Conservation (phyloP, 2,797 vertebrate species). For the Sibirionetta formosa region DNA sequence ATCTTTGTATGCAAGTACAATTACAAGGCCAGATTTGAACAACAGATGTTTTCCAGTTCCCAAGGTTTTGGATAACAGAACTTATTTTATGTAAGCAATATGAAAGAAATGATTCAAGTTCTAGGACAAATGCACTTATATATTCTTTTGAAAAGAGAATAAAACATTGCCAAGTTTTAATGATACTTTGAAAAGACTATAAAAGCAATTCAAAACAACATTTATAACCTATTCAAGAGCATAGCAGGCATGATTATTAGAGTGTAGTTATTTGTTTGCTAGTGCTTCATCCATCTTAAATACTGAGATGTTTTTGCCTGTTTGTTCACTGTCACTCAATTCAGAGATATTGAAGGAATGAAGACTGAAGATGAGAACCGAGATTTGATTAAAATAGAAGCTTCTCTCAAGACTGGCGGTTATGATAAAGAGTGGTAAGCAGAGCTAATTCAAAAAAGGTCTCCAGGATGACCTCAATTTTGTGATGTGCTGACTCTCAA, state of each 20-base stretch:
- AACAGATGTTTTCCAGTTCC: constrained; percentile 40
- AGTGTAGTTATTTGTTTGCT: neutral
- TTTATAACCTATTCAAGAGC: neutral
- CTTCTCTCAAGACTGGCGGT: constrained; percentile 32
- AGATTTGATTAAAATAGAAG: constrained; percentile 20
- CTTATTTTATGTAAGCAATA: neutral
- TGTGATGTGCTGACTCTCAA: constrained; percentile 59
- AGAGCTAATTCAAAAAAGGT: constrained; percentile 56
- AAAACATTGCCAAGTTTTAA: neutral
- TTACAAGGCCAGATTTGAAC: constrained; percentile 2
- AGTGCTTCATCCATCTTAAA: neutral
- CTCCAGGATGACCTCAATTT: constrained; percentile 63
- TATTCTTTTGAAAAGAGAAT: neutral
- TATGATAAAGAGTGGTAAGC: constrained; percentile 47
- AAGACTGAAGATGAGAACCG: constrained; percentile 6
- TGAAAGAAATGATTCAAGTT: neutral
- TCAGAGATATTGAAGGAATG: neutral
- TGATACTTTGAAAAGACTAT: neutral
- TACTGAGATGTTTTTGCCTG: neutral
- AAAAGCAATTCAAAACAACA: neutral
- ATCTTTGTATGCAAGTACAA: neutral
- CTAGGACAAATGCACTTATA: neutral
- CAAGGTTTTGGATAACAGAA: constrained; percentile 14
- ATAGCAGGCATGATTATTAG: neutral
- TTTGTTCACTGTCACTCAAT: constrained; percentile 14